Base-by-base conservation (phyloP, 2,888 invertebrate species). In the Dolomedes plantarius region DNA sequence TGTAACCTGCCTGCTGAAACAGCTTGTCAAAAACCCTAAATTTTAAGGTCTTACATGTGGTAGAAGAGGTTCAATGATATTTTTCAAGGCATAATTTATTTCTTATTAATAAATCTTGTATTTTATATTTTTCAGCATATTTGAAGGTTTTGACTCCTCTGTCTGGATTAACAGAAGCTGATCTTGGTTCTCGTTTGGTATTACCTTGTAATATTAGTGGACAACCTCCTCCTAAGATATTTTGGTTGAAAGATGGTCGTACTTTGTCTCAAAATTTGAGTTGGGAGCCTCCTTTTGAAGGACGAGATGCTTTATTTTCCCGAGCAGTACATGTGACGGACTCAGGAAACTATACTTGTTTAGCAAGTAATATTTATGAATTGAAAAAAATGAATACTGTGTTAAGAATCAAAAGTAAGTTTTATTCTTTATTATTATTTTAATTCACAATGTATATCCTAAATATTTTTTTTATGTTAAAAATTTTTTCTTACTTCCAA, bases 271-370 rank as follows among this genome's bases (percentile, higher is more conserved):
- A 56, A 23, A 85, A 86, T 31, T 74, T 81, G n/a, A 86, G 74
- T 31, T 71, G 79, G 77, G 68, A 76, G 1, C 67, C 76, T 36
- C 74, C 80, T 1, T 64, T 50, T 23, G 31, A 78, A n/a, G 41
- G 65, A 27, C 27, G 50, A 46, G 69, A 67, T 5, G 69, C 39
- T 16, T 69, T 88, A 16, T 23, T 86, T 11, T 88, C 81, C 36
- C 27, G 46, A 27, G 69, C 76, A 29, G 36, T 88, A 9, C 36
- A 68, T 28, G 31, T 68, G 31, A 32, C 46, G 32, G 88, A 88
- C 73, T 73, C 82, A 65, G 88, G 88, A 76, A 88, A 88, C 62
- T 88, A 88, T 56, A 88, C 88, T 11, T 88, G 88, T 36, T 69
- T 81, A 16, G 81, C 73, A 19, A 79, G 72, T 13, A 83, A 79